Evolutionary conservation across 2,888 invertebrate species (phyloP), one percentile per base, ranked within the genome.

Genomic region (Palloptera scutellata): DNA sequence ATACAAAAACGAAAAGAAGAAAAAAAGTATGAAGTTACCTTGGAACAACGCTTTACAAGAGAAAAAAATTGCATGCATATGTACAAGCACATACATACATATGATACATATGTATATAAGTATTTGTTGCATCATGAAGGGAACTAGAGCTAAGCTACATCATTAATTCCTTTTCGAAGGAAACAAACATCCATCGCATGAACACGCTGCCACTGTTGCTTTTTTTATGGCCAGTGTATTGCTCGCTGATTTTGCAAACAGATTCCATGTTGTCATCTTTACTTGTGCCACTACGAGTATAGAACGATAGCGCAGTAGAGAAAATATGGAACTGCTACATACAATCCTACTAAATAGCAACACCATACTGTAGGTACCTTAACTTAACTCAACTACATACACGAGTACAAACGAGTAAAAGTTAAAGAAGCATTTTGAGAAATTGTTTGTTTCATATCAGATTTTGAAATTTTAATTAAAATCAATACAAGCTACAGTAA

Each of bases 401-500:
- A 58, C n/a, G n/a, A n/a, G n/a, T n/a, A n/a, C n/a, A n/a, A n/a
- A n/a, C n/a, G n/a, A n/a, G n/a, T 20, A 52, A 42, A 59, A 52
- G 59, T 59, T 59, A 64, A 13, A 42, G 42, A 52, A 59, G 15
- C 41, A n/a, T 30, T 58, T 45, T 15, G 30, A 59, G 59, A 11
- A 52, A 52, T 10, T 52, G 15, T 40, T 10, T 52, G 15, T 40
- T 79, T 80, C 74, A 72, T 75, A 78, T 81, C 79, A 76, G 75
- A 78, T 79, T 78, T 78, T 77, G 78, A 75, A 79, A 79, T 79
- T 81, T 81, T 80, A 81, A 81, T 81, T 81, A 81, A 81, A 79
- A 76, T 74, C 76, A 74, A 77, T 79, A 70, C 45, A 62, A 58
- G 60, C 54, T 64, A 61, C 30, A 4, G 30, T 30, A 6, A 30